Evolutionary conservation across 2,888 invertebrate genomes (phyloP).

Genomic region (Xanthorhoe designata): DNA sequence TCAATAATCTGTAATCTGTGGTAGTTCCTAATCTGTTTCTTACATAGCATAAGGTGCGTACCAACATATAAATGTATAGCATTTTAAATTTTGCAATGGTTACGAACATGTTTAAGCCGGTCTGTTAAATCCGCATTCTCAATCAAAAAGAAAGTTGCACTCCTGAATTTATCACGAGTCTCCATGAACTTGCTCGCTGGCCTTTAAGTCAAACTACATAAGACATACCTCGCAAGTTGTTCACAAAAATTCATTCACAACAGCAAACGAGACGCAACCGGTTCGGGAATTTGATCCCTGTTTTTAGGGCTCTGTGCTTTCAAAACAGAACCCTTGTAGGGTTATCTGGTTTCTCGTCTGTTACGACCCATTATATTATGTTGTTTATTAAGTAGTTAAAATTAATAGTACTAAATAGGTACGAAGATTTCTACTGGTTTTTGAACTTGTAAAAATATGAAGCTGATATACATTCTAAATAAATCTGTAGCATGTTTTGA

Average conservation of each 20-base stretch:
- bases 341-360: no score
- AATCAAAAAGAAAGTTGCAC: constrained; percentile 37
- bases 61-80: not conserved
- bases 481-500: no score
- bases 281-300: constrained; percentile 58
- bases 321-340: no score
- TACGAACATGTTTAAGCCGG: constrained; percentile 6
- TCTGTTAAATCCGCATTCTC: constrained; percentile 31
- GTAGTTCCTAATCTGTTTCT: no score
- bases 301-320: constrained; percentile 28
- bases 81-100: not conserved
- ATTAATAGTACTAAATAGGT: no score
- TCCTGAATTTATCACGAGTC: constrained; percentile 28
- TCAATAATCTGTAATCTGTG: no score
- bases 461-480: no score
- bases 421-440: no score
- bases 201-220: constrained; percentile 16
- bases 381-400: no score
- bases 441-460: no score
- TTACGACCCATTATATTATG: no score
- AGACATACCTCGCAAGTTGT: constrained; percentile 29
- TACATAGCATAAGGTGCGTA: not conserved
- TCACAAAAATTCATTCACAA: constrained; percentile 45
- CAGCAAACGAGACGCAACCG: constrained; percentile 51
- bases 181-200: constrained; percentile 30